phyloP scores from a whole-genome alignment of 2,888 invertebrate genomes.

The Macrosiphum euphorbiae region DNA sequence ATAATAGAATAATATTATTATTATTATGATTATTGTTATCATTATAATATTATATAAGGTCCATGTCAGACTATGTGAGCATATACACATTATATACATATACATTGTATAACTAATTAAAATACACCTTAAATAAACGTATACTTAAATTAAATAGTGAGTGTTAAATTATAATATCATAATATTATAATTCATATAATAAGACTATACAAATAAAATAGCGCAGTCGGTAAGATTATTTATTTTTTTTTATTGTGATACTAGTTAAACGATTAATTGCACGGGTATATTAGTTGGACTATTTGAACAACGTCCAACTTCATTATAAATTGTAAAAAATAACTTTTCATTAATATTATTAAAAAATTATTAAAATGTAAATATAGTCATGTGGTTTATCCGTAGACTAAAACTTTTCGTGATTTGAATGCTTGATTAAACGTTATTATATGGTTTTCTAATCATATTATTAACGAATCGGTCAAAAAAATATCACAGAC shows the following conservation, averaged over 20 bases:
- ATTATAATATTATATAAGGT: too few species aligned
- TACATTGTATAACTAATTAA: too few species aligned
- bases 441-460: not conserved
- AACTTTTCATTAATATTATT: constrained; percentile 5
- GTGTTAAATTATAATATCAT: too few species aligned
- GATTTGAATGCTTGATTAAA: not conserved
- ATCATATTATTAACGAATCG: not conserved
- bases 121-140: too few species aligned
- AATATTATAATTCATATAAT: too few species aligned
- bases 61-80: too few species aligned
- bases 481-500: not conserved
- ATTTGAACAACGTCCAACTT: not conserved
- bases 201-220: too few species aligned
- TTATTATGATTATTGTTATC: too few species aligned
- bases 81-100: too few species aligned
- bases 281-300: not conserved
- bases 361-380: not conserved
- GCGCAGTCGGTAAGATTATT: too few species aligned
- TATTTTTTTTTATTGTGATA: not conserved
- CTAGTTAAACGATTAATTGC: not conserved
- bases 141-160: too few species aligned
- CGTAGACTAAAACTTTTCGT: not conserved
- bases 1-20: too few species aligned
- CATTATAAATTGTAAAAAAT: not conserved
- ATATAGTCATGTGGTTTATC: not conserved